Evolutionary conservation across 2,888 invertebrate genomes (phyloP), one percentile per base, ranked within the genome.

Genomic region (Icerya purchasi): DNA sequence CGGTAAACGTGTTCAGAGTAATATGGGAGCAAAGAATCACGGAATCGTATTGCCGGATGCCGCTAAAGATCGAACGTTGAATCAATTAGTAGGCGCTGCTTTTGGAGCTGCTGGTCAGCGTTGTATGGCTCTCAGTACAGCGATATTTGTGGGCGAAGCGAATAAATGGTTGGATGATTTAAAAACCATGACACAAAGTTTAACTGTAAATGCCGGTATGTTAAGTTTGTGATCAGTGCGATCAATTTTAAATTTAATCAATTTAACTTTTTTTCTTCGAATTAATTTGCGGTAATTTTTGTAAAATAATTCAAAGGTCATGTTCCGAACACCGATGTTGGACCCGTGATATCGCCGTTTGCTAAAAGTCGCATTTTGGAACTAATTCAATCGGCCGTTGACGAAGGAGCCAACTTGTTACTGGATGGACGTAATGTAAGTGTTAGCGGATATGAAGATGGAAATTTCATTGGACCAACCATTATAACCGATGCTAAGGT

Each of bases 1-100:
- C 68, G 97, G 98, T 68, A 94, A 94, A 70, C 80, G 93, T 49
- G 92, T 98, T 0, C 98, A 98, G 73, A 88, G 90, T 66, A 99
- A 99, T 72, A 92, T 98, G 92, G 97, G 97, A 14, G 98, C 98
- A 2, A 98, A 99, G 74, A 99, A 99, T 73, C 98, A 98, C 72
- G 97, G 96, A 52, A 84, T 98, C 18, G 80, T 98, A 51, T 81
- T 98, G 80, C 86, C 93, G 1, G 98, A 99, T 72, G 97, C 97
- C 1, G 94, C 96, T 74, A 97, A 96, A 72, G 93, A 93, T 68
- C 85, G 90, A 68, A 91, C 93, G 0, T 75, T 98, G 36, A 96
- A 96, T 70, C 92, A 94, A 70, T 75, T 89, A 23, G 76, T 78
- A 14, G 94, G 97, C 0, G 98, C 98, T 1, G 96, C 94, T 0